Evolutionary conservation across 2,888 invertebrate species (phyloP).

Genomic region (Pocota personata): DNA sequence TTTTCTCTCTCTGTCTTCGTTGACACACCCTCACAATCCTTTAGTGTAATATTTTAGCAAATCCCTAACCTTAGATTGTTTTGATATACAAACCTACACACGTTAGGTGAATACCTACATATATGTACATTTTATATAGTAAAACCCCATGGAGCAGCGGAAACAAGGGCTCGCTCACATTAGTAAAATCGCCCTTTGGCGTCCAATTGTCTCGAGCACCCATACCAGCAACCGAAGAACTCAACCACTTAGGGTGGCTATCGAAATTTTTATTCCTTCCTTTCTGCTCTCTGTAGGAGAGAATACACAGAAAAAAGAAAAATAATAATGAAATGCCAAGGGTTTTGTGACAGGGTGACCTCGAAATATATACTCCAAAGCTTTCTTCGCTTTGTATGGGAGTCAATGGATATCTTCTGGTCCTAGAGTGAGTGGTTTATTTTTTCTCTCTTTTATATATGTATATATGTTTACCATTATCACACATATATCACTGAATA

Average conservation of each 20-base stretch:
- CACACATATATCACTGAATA: conserved; percentile 30
- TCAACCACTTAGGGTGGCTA: conserved; percentile 61
- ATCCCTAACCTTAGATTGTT: conserved; percentile 17
- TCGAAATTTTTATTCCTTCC: conserved; percentile 37
- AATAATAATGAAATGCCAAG: conserved; percentile 59
- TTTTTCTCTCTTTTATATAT: too few species aligned
- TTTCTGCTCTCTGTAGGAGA: background rate
- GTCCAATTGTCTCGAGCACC: conserved; percentile 71
- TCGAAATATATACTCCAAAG: conserved; percentile 54
- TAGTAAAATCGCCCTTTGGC: conserved; percentile 63
- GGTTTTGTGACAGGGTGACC: conserved; percentile 52
- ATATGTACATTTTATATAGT: background rate
- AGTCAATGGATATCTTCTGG: background rate
- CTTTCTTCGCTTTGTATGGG: conserved; percentile 25
- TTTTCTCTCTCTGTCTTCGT: background rate
- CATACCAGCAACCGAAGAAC: conserved; percentile 47
- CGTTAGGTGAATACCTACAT: conserved; percentile 26
- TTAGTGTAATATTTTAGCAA: conserved; percentile 38
- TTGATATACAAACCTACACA: background rate
- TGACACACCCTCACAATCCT: conserved; percentile 34
- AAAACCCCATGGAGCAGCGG: background rate
- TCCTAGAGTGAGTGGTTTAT: conserved; percentile 27
- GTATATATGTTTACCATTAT: conserved; percentile 21
- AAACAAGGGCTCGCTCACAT: conserved; percentile 37
- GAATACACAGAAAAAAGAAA: conserved; percentile 1